These are phyloP conservation scores for Leptatherina wallacei DNA, from an alignment of 2,797 vertebrate species.

Conservation along the genomic window DNA sequence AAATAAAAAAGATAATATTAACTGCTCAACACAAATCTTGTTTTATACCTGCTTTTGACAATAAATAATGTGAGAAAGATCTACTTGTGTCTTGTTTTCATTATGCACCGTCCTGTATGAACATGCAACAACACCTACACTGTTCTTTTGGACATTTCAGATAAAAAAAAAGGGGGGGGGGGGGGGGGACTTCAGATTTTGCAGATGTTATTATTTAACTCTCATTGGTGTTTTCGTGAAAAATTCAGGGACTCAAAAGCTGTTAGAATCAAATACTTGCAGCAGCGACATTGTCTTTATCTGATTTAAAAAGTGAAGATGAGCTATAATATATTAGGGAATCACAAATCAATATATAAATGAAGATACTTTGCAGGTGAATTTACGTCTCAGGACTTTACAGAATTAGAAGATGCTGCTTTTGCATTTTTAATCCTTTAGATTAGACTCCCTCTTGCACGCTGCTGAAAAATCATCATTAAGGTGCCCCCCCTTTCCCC, in stretches of 20 bases:
- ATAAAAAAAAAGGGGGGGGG: not conserved
- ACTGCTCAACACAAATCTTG: not conserved
- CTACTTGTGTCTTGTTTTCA: slow-evolving; percentile 1
- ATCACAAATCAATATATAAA: not conserved
- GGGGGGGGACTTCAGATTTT: not conserved
- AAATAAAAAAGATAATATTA: not conserved
- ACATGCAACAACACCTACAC: not conserved
- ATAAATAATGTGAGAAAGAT: slow-evolving; percentile 24
- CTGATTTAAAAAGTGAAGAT: not conserved
- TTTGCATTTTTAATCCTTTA: not conserved
- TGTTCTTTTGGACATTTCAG: not conserved
- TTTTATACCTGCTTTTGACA: not conserved
- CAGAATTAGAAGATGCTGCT: not conserved
- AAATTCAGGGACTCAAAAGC: not conserved
- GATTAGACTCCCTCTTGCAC: slow-evolving; percentile 1
- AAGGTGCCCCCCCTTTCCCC: not conserved
- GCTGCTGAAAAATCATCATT: slow-evolving; percentile 19
- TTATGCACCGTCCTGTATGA: not conserved
- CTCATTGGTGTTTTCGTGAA: not conserved
- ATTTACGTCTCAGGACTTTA: not conserved
- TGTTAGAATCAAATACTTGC: not conserved
- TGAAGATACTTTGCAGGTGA: not conserved
- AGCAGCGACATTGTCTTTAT: not conserved
- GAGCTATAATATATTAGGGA: no score
- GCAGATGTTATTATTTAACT: no score